Base-by-base conservation (phyloP, 92 coral and sea anemone species). In the Palythoa grandis region DNA sequence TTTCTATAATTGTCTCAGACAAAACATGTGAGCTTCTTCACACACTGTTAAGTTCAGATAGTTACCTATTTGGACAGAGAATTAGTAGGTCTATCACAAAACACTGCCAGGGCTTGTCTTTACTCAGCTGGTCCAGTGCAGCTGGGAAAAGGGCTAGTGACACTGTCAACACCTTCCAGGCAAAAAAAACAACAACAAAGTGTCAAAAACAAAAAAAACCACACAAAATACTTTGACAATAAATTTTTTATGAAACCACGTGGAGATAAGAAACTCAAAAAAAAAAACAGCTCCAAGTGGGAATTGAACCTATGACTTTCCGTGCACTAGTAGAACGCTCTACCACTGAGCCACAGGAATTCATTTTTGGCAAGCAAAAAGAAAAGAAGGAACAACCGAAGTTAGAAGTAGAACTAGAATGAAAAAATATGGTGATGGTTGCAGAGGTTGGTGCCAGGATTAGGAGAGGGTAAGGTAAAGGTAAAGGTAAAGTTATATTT, bases 51-150 rank as follows among this genome's bases (percentile, higher is more conserved):
- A n/a, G 11, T 20, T 16, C 29, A 19, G 19, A n/a, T 11, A 63
- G 47, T 77, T 88, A 97, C 99, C 99, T 91, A 93, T 94, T 94
- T 74, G 89, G 98, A 75, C 98, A 97, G 74, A 95, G 93, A 65
- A 97, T 90, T 37, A 97, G 94, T 29, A 97, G 91, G 83, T 97
- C 99, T 35, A 94, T 93, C 79, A 97, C 88, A 84, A 97, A 97
- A 89, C 97, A 91, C 90, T 97, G 99, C 99, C 99, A 97, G 4
- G 99, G 91, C 86, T 95, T 93, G 92, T 97, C 99, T 85, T 97
- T 97, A 39, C 95, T 97, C 38, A 97, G 95, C 16, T 92, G 83
- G 20, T 97, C 99, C 71, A 97, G 72, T 13, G 93, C 97, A 93
- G 86, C 91, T 23, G 99, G 99, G 82, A 92, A 91, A 53, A 97